These are phyloP conservation scores for Quadroppia sp. DNA, from an alignment of 2,888 invertebrate species.

Conservation along the genomic window DNA sequence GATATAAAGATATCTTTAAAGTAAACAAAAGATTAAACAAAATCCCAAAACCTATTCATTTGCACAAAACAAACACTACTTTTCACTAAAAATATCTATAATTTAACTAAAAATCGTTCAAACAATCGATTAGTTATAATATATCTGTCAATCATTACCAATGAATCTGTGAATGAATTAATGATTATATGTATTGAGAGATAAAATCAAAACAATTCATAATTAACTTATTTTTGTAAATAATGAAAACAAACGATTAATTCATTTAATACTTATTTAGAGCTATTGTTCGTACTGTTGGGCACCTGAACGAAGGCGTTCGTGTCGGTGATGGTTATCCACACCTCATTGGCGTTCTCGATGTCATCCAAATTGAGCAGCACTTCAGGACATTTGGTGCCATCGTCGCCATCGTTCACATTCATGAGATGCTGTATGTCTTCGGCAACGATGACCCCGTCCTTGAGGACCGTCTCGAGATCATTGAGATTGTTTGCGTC, in stretches of 20 bases:
- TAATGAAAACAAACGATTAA: neutral
- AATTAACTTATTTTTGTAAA: no score
- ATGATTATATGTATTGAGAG: no score
- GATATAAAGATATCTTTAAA: no score
- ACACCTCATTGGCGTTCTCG: slow-evolving; percentile 23
- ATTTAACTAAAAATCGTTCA: no score
- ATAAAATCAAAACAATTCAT: no score
- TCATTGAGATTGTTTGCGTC: slow-evolving; percentile 12
- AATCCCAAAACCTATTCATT: no score
- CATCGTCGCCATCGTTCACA: neutral
- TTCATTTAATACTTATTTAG: neutral
- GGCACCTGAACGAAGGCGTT: slow-evolving; percentile 29
- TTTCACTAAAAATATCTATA: no score
- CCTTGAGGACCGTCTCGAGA: slow-evolving; percentile 5
- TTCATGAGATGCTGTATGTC: slow-evolving; percentile 22
- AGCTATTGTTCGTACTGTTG: neutral
- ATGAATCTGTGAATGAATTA: no score
- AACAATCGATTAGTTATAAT: no score
- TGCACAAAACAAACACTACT: no score
- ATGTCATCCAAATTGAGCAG: slow-evolving; percentile 29
- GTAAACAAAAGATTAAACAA: no score
- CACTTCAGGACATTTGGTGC: neutral
- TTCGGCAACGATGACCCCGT: slow-evolving; percentile 2
- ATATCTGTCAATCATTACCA: no score
- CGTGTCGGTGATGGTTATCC: slow-evolving; percentile 24